phyloP scores from a whole-genome alignment of 2,113 vertebrate species.

The Mesocricetus auratus region DNA sequence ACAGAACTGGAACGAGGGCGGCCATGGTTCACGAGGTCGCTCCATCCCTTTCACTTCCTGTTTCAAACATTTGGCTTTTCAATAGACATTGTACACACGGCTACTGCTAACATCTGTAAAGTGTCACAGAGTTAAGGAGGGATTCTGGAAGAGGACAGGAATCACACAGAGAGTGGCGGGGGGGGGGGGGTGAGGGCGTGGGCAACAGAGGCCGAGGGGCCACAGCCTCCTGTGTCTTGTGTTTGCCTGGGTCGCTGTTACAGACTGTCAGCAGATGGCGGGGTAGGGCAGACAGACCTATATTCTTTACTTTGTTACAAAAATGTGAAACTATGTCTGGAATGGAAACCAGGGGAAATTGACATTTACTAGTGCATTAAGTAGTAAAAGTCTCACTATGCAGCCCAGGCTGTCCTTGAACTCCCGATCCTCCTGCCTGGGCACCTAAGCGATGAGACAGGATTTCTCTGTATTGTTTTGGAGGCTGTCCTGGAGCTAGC shows the following conservation, averaged over 20 bases:
- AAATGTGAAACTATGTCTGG: neutral
- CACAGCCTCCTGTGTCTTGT: accelerated
- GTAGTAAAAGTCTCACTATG: neutral
- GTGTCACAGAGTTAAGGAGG: neutral
- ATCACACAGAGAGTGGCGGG: neutral
- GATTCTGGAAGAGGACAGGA: neutral
- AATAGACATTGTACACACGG: neutral
- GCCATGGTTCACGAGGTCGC: accelerated
- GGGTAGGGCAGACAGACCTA: neutral
- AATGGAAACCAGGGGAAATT: neutral
- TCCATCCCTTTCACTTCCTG: neutral
- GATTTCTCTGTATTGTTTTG: too few relatives aligned
- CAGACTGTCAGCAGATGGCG: accelerated
- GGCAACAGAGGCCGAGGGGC: accelerated
- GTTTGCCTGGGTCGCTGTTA: accelerated
- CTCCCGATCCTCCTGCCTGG: accelerated
- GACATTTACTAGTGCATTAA: neutral
- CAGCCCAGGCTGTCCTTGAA: neutral
- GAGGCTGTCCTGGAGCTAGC: too few relatives aligned
- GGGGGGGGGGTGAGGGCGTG: too few relatives aligned
- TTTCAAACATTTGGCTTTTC: neutral
- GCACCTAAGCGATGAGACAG: neutral
- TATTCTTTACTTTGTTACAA: neutral
- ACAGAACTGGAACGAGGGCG: neutral
- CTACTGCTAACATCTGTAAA: neutral